Percentiles rank a stretch among this genome's conserved stretches.
phyloP scores from a whole-genome alignment of 2,888 invertebrate species.

The Eudemis profundana region DNA sequence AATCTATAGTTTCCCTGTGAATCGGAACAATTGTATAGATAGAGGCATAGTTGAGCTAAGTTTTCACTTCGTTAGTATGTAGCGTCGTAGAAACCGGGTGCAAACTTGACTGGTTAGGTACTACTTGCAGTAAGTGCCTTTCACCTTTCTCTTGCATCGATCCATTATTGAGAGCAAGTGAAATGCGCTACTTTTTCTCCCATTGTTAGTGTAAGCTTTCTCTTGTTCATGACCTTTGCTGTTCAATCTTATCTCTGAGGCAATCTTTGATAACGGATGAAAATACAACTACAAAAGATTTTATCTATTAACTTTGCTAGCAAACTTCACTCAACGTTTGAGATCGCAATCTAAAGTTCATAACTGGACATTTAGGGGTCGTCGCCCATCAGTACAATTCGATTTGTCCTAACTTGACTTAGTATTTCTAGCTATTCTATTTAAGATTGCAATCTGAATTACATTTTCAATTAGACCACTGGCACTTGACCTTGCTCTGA shows the following conservation, averaged over 20 bases:
- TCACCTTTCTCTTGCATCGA: slow-evolving; percentile 53
- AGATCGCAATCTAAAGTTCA: too few relatives aligned
- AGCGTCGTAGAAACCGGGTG: not conserved
- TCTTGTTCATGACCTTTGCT: not conserved
- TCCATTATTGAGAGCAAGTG: slow-evolving; percentile 10
- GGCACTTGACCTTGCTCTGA: not conserved
- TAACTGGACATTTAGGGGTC: too few relatives aligned
- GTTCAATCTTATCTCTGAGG: not conserved
- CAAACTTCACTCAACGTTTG: too few relatives aligned
- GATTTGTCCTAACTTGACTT: too few relatives aligned
- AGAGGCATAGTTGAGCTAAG: not conserved
- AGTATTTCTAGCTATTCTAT: too few relatives aligned
- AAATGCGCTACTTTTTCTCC: slow-evolving; percentile 21
- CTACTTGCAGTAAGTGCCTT: slow-evolving; percentile 44
- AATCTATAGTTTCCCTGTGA: slow-evolving; percentile 24
- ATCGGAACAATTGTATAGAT: not conserved
- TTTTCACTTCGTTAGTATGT: not conserved
- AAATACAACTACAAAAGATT: too few relatives aligned
- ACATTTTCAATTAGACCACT: not conserved
- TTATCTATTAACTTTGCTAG: too few relatives aligned
- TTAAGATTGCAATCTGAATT: too few relatives aligned
- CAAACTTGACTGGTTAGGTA: not conserved
- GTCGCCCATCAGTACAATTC: too few relatives aligned
- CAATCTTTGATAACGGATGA: not conserved
- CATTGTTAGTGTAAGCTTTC: slow-evolving; percentile 32